Evolutionary conservation across 2,113 vertebrate genomes (phyloP).

Genomic region (Calonectris borealis): DNA sequence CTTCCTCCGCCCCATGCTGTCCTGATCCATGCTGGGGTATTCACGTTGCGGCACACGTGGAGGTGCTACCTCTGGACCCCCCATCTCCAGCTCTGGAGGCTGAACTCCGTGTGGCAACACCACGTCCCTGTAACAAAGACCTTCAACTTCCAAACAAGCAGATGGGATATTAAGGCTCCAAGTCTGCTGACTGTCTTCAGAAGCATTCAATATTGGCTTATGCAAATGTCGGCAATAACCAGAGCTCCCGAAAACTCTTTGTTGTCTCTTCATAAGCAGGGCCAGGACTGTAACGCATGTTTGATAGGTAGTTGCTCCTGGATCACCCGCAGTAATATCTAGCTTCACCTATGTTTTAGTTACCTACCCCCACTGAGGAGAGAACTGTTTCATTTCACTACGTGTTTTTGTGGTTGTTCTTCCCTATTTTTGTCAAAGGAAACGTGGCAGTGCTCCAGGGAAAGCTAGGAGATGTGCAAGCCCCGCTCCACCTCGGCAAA

Average conservation of each 20-base stretch:
- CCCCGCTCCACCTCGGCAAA: background rate
- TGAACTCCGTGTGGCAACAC: background rate
- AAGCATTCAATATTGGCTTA: background rate
- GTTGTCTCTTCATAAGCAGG: background rate
- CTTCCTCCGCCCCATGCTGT: background rate
- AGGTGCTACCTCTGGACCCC: background rate
- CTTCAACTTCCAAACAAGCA: background rate
- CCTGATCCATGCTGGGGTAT: background rate
- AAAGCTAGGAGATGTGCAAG: background rate
- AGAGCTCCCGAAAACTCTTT: background rate
- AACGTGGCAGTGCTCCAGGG: background rate
- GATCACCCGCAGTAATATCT: background rate
- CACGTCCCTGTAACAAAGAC: rapidly evolving
- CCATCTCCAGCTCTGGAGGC: background rate
- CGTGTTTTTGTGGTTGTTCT: background rate
- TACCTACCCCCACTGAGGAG: background rate
- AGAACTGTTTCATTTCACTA: background rate
- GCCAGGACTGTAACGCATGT: background rate
- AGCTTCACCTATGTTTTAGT: background rate
- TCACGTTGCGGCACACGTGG: rapidly evolving
- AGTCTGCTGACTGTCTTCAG: background rate
- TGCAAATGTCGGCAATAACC: background rate
- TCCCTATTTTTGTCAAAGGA: background rate
- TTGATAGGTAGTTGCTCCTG: background rate
- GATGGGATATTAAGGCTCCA: background rate